Conservation (phyloP, 2,888 invertebrate species). For the Synergus umbraculus region DNA sequence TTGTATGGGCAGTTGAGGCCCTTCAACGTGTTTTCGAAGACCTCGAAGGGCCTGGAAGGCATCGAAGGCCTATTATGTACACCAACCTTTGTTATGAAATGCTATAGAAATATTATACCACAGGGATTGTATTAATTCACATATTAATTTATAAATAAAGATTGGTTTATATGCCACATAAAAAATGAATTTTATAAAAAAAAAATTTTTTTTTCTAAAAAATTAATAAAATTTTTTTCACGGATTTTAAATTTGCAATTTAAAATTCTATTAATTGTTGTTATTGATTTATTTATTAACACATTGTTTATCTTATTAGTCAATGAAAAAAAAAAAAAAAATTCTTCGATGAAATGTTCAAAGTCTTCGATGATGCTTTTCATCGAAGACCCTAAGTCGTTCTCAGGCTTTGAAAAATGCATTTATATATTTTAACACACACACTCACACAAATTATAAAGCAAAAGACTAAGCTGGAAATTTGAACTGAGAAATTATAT, state of each 20-base stretch:
- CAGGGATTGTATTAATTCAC: slow-evolving; percentile 47
- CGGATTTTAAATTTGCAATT: background rate
- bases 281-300: background rate
- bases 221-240: slow-evolving; percentile 10
- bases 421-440: background rate
- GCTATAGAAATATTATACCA: slow-evolving; percentile 69
- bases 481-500: slow-evolving; percentile 45
- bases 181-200: slow-evolving; percentile 26
- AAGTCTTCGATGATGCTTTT: background rate
- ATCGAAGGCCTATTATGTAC: slow-evolving; percentile 45
- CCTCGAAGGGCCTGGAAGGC: background rate
- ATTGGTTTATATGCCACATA: slow-evolving; percentile 40
- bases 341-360: background rate
- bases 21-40: slow-evolving; percentile 7
- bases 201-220: slow-evolving; percentile 42
- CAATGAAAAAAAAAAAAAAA: background rate
- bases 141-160: slow-evolving; percentile 41
- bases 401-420: background rate
- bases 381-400: background rate
- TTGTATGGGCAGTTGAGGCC: slow-evolving; percentile 54
- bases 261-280: background rate
- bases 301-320: background rate
- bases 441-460: slow-evolving; percentile 21
- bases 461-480: slow-evolving; percentile 45
- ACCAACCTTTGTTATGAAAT: slow-evolving; percentile 59